phyloP scores from a whole-genome alignment of 2,113 vertebrate species.

The Tiliqua scincoides region DNA sequence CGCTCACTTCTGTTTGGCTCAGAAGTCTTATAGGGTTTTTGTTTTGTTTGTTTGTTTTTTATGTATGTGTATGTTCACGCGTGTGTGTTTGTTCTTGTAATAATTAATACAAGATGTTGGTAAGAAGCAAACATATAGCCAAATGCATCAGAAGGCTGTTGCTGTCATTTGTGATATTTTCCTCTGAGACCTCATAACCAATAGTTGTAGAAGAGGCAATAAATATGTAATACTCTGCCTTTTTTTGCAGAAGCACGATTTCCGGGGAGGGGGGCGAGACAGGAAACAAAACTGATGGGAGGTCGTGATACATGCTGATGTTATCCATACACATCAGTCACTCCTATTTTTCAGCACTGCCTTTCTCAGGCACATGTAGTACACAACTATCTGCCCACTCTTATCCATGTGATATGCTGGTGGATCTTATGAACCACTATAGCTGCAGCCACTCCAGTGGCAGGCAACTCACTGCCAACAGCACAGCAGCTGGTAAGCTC shows the following conservation, averaged over 20 bases:
- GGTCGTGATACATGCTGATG: background rate
- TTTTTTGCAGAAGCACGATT: background rate
- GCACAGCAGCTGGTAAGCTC: too few relatives aligned
- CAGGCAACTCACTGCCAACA: too few relatives aligned
- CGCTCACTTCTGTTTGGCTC: slow-evolving; percentile 51
- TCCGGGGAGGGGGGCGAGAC: background rate
- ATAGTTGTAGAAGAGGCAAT: background rate
- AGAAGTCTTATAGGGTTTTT: slow-evolving; percentile 44
- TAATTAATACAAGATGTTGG: background rate
- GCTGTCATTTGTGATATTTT: background rate
- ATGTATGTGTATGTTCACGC: slow-evolving; percentile 37
- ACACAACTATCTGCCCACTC: too few relatives aligned
- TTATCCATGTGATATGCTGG: too few relatives aligned
- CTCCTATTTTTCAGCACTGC: background rate
- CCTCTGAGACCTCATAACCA: background rate
- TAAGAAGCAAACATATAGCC: background rate
- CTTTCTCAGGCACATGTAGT: background rate
- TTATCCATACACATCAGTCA: background rate
- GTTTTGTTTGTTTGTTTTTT: slow-evolving; percentile 27
- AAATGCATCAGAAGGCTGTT: slow-evolving; percentile 8
- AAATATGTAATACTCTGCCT: background rate
- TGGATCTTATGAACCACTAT: too few relatives aligned
- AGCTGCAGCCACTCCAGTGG: too few relatives aligned
- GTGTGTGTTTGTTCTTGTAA: slow-evolving; percentile 25
- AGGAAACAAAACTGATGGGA: too few relatives aligned